Base-by-base conservation (phyloP, 2,113 vertebrate species). In the Osmerus eperlanus region DNA sequence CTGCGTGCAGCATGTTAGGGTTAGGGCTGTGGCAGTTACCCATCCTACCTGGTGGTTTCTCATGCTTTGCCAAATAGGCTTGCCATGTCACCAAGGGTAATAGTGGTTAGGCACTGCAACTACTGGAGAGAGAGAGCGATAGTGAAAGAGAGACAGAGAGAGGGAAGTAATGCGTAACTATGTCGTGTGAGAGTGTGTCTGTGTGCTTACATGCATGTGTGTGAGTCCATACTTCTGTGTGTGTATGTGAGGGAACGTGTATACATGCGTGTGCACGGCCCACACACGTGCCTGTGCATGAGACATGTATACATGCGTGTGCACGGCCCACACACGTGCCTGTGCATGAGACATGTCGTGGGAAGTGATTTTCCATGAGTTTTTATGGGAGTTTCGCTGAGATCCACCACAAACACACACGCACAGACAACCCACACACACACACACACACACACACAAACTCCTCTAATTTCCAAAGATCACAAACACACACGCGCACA, bases 361-460 rank as follows among this genome's bases (percentile, higher is more conserved):
- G 89, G 86, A 91, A 91, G 83, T 79, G 82, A 82, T 88, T 88
- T 92, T 92, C 83, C 83, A 77, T 88, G 90, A 76, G 56, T 88
- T 90, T 92, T 91, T 90, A 92, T 78, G 72, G 70, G 75, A 84
- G 75, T 78, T 89, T 91, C 70, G 78, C 81, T 75, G 76, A 86
- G 84, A 89, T 87, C 75, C 71, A 89, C 89, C 89, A 87, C 88
- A 92, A 90, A 80, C 64, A 47, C n/a, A 19, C 32, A 47, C 61
- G n/a, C 70, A 32, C 64, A 16, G 2, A 16, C 28, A 65, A 47
- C 36, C 28, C 32, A 19, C 56, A 51, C 56, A 53, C 75, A 60
- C 32, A 15, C 53, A 23, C 23, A 58, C 51, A n/a, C 65, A 47
- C 61, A 36, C 70, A 54, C 23, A 36, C 41, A 47, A 47, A 54